Conservation (phyloP, 2,797 vertebrate species). For the Lepidocolaptes lacrymiger region DNA sequence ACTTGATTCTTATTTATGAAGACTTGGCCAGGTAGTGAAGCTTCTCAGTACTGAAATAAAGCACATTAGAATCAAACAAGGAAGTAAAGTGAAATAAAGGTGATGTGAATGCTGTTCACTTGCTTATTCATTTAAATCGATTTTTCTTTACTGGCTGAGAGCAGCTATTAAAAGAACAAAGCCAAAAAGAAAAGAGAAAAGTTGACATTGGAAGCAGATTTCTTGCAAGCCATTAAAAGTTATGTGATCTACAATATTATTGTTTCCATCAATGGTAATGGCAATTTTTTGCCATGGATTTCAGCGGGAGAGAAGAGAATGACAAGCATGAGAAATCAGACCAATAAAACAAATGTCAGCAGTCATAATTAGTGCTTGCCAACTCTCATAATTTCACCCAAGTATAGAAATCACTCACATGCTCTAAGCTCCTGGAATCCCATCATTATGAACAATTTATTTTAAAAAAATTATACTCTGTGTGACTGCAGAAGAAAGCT, state of each 20-base stretch:
- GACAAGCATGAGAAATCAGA: neutral
- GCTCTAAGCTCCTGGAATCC: neutral
- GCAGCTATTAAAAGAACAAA: slow-evolving; percentile 37
- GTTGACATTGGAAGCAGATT: neutral
- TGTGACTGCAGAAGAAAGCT: neutral
- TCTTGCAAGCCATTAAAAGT: neutral
- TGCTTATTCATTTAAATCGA: slow-evolving; percentile 32
- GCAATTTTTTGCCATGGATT: neutral
- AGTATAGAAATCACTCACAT: neutral
- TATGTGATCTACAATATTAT: neutral
- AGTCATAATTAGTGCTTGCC: neutral
- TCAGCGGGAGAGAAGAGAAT: neutral
- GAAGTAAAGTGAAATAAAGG: slow-evolving; percentile 52
- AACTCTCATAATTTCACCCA: neutral
- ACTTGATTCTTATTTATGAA: slow-evolving; percentile 42
- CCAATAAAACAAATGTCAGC: slow-evolving; percentile 19
- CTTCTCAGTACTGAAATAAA: neutral
- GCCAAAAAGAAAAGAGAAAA: neutral
- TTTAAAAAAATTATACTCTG: neutral
- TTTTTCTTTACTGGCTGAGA: neutral
- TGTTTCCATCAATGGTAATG: neutral
- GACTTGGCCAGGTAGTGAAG: neutral
- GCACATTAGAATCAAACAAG: slow-evolving; percentile 20
- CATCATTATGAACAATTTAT: neutral
- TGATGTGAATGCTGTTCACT: neutral